These are phyloP conservation scores for Pterophyllum scalare DNA, from an alignment of 2,113 vertebrate species.

Conservation along the genomic window DNA sequence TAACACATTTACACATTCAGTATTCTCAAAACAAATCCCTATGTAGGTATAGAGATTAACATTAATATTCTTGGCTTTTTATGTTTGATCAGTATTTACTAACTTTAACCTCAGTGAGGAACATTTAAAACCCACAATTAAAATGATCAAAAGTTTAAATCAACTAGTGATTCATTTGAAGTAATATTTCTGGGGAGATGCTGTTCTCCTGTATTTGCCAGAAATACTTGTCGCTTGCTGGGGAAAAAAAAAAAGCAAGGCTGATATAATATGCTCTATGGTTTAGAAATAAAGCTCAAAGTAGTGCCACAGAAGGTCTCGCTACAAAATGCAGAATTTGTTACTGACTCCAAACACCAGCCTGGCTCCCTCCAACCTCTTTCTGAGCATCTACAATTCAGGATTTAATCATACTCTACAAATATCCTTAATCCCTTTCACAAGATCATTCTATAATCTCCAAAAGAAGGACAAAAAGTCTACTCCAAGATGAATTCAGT, in stretches of 20 bases:
- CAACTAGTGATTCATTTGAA: not conserved
- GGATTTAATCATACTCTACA: constrained; percentile 46
- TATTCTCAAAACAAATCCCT: constrained; percentile 3
- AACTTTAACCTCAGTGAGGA: not conserved
- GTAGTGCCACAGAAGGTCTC: not conserved
- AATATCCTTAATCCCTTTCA: constrained; percentile 43
- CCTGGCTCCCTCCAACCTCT: not conserved
- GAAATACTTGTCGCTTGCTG: not conserved
- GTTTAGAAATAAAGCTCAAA: not conserved
- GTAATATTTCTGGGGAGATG: not conserved
- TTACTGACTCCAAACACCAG: not conserved
- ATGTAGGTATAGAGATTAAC: not conserved
- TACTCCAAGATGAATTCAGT: constrained; percentile 17
- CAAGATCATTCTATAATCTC: constrained; percentile 37
- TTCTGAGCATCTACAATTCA: constrained; percentile 20
- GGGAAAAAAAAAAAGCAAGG: not conserved
- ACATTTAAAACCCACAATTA: not conserved
- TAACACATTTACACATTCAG: constrained; percentile 75
- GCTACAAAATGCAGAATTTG: not conserved
- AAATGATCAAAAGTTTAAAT: not conserved
- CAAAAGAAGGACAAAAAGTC: constrained; percentile 25
- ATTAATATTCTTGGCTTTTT: constrained; percentile 4
- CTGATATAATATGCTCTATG: not conserved
- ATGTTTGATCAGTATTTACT: constrained; percentile 20
- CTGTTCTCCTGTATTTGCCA: not conserved